A percentile compares a stretch with the other conserved stretches of the same genome.
Evolutionary conservation across 1,140 invertebrate genomes (phyloP).

Genomic region (Drosophila eugracilis): DNA sequence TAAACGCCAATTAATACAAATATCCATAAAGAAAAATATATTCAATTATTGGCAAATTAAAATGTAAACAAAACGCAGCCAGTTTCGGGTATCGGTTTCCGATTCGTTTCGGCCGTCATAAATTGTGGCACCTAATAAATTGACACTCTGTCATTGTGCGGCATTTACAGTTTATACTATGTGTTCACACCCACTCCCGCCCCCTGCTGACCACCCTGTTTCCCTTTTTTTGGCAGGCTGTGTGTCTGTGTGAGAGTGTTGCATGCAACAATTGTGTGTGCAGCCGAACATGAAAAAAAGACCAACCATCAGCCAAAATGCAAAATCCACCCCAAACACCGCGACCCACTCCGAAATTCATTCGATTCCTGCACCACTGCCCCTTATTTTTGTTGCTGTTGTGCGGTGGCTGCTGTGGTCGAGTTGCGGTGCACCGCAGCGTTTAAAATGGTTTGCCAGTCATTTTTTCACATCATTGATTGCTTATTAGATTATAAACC

Average conservation of each 20-base stretch:
- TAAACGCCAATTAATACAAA: constrained; percentile 53
- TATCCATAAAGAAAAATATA: constrained; percentile 45
- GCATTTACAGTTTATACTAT: constrained; percentile 73
- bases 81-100: constrained; percentile 44
- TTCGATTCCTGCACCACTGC: constrained; percentile 9
- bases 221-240: constrained; percentile 37
- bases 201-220: constrained; percentile 12
- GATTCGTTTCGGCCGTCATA: constrained; percentile 57
- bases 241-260: constrained; percentile 9
- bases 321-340: constrained; percentile 41
- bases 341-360: neutral
- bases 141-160: constrained; percentile 80
- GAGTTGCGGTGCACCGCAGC: constrained; percentile 71
- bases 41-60: constrained; percentile 71
- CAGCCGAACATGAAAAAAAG: constrained; percentile 41
- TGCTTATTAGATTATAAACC: constrained; percentile 79
- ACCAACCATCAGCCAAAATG: constrained; percentile 38
- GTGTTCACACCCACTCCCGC: constrained; percentile 1
- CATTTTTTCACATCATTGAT: constrained; percentile 82
- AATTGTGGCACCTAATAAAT: constrained; percentile 81
- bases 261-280: constrained; percentile 76
- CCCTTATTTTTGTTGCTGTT: constrained; percentile 3
- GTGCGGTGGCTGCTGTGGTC: constrained; percentile 38
- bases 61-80: constrained; percentile 53
- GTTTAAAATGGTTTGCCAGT: constrained; percentile 78